Conservation (phyloP, 2,113 vertebrate genomes). For the Bothrops jararaca region DNA sequence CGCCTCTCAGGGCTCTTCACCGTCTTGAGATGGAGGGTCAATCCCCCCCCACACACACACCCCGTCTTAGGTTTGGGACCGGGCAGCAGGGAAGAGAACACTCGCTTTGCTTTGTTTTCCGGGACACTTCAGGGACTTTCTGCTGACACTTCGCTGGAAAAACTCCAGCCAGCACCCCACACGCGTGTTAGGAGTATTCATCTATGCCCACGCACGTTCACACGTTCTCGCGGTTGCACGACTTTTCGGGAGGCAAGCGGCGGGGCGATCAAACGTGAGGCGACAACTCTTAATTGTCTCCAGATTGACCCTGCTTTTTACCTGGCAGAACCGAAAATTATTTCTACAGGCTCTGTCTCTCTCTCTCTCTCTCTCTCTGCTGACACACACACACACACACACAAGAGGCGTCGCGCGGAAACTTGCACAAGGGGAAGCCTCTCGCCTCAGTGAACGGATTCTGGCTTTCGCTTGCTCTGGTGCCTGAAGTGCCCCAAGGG, state of each 20-base stretch:
- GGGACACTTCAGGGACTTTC: not conserved
- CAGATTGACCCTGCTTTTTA: not conserved
- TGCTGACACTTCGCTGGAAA: slow-evolving; percentile 2
- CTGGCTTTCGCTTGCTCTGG: not conserved
- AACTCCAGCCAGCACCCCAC: not conserved
- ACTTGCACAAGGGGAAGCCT: not conserved
- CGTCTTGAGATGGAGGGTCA: not conserved
- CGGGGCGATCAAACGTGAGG: not conserved
- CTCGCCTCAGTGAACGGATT: not conserved
- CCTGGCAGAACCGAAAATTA: not conserved
- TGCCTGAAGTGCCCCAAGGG: not conserved
- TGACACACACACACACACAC: no score
- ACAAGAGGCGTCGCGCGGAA: not conserved
- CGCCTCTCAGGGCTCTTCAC: not conserved
- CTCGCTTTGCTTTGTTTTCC: not conserved
- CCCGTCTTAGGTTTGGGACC: not conserved
- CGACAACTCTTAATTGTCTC: slow-evolving; percentile 28
- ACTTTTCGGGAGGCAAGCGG: not conserved
- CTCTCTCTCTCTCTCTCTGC: no score
- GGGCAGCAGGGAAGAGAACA: no score
- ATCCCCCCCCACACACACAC: not conserved
- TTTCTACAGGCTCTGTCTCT: not conserved
- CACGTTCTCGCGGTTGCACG: not conserved
- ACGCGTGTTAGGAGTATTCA: not conserved
- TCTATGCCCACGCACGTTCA: not conserved